A percentile compares a stretch with the other conserved stretches of the same genome.
Evolutionary conservation across 2,888 invertebrate species (phyloP).

Genomic region (Julus scandinavius): DNA sequence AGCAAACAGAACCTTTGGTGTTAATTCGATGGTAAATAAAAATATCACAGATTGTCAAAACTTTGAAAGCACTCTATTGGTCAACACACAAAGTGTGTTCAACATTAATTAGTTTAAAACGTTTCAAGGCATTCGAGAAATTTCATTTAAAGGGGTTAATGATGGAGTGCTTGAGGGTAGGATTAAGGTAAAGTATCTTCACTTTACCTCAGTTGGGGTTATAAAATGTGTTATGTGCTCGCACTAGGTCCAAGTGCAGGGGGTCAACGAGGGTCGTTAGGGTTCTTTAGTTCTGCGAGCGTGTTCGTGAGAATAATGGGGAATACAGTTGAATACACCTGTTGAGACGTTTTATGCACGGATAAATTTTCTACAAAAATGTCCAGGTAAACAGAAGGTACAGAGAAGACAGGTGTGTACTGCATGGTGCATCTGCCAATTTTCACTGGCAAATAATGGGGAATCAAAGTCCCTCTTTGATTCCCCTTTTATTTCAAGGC

Average conservation of each 20-base stretch:
- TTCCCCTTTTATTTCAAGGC: too few relatives aligned
- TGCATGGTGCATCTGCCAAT: neutral
- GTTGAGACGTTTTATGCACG: neutral
- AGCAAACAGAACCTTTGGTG: neutral
- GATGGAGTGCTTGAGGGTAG: neutral
- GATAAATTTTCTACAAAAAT: neutral
- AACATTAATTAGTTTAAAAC: neutral
- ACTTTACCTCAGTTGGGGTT: constrained; percentile 15
- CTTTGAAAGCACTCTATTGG: neutral
- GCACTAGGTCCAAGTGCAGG: neutral
- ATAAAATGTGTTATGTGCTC: neutral
- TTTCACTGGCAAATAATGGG: neutral
- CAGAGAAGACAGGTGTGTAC: neutral
- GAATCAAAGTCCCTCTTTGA: too few relatives aligned
- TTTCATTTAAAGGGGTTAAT: neutral
- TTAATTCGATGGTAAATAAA: neutral
- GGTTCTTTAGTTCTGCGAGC: neutral
- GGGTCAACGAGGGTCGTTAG: neutral
- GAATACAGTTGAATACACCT: neutral
- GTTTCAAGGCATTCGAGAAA: constrained; percentile 20
- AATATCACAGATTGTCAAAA: neutral
- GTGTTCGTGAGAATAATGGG: constrained; percentile 18
- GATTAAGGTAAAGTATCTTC: neutral
- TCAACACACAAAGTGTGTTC: neutral
- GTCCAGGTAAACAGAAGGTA: neutral